Evolutionary conservation across 2,113 vertebrate species (phyloP).

Genomic region (Leptosomus discolor): DNA sequence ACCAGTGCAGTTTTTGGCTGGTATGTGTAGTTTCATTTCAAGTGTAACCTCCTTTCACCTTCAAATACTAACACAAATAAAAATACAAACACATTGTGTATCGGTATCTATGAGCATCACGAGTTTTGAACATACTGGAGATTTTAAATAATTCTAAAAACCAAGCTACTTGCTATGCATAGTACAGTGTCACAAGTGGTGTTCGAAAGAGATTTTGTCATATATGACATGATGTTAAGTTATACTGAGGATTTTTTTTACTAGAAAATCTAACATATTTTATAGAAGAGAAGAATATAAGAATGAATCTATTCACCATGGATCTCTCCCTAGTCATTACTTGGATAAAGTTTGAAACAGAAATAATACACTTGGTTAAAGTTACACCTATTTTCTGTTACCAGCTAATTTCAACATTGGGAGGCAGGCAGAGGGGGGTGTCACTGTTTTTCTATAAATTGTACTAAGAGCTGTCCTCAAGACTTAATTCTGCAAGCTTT

Average conservation of each 20-base stretch:
- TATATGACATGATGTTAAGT: not conserved
- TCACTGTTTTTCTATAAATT: not conserved
- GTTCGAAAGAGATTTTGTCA: not conserved
- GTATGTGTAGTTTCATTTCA: not conserved
- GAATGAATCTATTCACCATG: not conserved
- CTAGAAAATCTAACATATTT: not conserved
- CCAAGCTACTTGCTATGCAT: not conserved
- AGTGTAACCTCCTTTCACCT: not conserved
- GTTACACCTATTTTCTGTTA: not conserved
- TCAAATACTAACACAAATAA: not conserved
- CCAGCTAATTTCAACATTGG: not conserved
- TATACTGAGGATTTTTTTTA: not conserved
- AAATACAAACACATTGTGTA: not conserved
- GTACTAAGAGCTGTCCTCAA: not conserved
- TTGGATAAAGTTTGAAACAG: not conserved
- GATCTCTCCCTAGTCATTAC: not conserved
- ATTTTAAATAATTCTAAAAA: not conserved
- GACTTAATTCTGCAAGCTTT: not conserved
- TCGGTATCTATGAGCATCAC: not conserved
- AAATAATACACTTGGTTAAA: not conserved
- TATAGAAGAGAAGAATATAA: not conserved
- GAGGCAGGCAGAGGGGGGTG: fast-evolving
- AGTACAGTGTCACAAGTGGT: not conserved
- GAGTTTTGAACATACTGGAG: not conserved
- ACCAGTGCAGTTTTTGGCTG: not conserved